phyloP scores from a whole-genome alignment of 1,140 invertebrate genomes.

The Aporrectodea caliginosa region DNA sequence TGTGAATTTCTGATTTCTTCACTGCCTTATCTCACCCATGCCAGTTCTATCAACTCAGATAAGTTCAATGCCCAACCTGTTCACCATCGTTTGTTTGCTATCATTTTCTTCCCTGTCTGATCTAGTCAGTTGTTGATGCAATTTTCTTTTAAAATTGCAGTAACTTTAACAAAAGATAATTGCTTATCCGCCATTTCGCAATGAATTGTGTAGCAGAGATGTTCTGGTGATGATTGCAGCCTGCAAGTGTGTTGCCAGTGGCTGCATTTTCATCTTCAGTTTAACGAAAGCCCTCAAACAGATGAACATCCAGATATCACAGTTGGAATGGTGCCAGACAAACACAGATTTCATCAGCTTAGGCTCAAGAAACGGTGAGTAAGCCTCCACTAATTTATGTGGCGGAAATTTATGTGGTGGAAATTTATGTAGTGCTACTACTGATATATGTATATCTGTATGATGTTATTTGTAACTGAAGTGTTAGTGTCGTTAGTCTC shows the following conservation, averaged over 20 bases:
- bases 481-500: no score
- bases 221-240: neutral
- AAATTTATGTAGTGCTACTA: no score
- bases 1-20: no score
- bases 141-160: neutral
- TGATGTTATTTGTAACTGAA: no score
- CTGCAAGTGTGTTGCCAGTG: conserved; percentile 11
- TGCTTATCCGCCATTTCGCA: neutral
- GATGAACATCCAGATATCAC: neutral
- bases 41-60: no score
- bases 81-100: neutral
- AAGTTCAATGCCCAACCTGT: neutral
- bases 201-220: neutral
- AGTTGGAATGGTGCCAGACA: neutral
- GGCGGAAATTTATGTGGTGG: no score
- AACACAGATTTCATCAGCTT: conserved; percentile 13
- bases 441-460: no score
- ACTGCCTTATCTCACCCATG: no score
- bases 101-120: neutral
- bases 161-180: neutral
- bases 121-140: neutral
- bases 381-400: no score
- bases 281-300: neutral
- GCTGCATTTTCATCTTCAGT: conserved; percentile 20
- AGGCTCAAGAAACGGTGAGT: neutral